Base-by-base conservation (phyloP, 2,113 vertebrate genomes). In the Tiliqua scincoides region DNA sequence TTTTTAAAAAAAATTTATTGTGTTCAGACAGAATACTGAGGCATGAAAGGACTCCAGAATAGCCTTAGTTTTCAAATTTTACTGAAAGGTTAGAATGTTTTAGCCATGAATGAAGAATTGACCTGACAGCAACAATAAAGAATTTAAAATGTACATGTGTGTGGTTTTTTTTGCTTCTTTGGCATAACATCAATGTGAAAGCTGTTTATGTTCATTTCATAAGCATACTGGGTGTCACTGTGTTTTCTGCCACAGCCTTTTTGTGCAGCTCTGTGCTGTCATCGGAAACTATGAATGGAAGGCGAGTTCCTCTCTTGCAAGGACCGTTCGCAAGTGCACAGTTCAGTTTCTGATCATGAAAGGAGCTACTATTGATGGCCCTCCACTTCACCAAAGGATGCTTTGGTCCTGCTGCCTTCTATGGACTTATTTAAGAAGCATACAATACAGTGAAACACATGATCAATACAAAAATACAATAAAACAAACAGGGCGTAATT, bases 51-150 rank as follows among this genome's bases (percentile, higher is more conserved):
- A 86, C 93, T 93, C 93, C 93, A 94, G 82, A 92, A 94, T 92
- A 93, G 95, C 95, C 96, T 96, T 95, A 95, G 96, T 94, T 95
- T 95, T 95, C 87, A 79, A n/a, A 89, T 83, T 93, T 89, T 90
- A 89, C 84, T 63, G 72, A 86, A 84, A 75, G 84, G 74, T 92
- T 87, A 89, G 90, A 94, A 88, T 90, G 88, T 95, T 94, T 94
- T 94, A 94, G 81, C 86, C 85, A 82, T 93, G 84, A 94, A 90
- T 85, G 90, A 81, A 75, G 91, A 72, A 70, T 83, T 59, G 95
- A 90, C 84, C 92, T 82, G 89, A 88, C 72, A 87, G 72, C 91
- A 91, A 91, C 85, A 97, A 96, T 97, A 97, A 97, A 97, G 86
- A 91, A 87, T 90, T 91, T 79, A 93, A 68, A 80, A 79, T 90